Conservation (phyloP, 1,140 invertebrate genomes). For the Antheraea pernyi region DNA sequence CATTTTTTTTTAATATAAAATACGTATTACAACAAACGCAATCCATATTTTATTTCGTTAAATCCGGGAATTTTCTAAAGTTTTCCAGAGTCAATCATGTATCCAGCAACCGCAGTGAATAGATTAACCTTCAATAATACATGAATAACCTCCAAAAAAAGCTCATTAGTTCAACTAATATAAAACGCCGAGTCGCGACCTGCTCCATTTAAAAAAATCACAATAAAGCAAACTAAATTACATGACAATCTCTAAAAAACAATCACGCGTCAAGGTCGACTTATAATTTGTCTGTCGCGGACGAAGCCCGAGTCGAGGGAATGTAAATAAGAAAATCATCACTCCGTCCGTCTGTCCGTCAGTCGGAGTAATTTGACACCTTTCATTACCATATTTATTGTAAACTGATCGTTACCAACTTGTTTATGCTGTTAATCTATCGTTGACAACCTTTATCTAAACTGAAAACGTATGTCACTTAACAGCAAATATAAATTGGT, state of each 20-base stretch:
- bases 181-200: neutral
- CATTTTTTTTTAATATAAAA: too few species aligned
- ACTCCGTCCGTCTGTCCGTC: slow-evolving; percentile 52
- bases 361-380: slow-evolving; percentile 45
- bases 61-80: neutral
- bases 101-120: neutral
- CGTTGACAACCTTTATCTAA: neutral
- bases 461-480: neutral
- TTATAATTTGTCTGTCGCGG: slow-evolving; percentile 39
- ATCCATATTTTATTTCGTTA: neutral
- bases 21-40: too few species aligned
- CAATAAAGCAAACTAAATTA: slow-evolving; percentile 21
- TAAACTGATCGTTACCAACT: slow-evolving; percentile 36
- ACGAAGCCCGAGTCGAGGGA: slow-evolving; percentile 23
- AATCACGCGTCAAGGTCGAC: slow-evolving; percentile 31
- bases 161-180: neutral
- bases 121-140: neutral
- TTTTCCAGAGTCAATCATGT: neutral
- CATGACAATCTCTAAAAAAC: slow-evolving; percentile 30
- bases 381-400: slow-evolving; percentile 71
- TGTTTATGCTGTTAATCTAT: slow-evolving; percentile 12
- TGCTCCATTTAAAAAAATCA: slow-evolving; percentile 2
- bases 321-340: slow-evolving; percentile 71
- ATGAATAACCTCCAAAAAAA: neutral
- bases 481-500: neutral